These are phyloP conservation scores for Cantharis nigra DNA, from an alignment of 2,888 invertebrate genomes.

Conservation along the genomic window DNA sequence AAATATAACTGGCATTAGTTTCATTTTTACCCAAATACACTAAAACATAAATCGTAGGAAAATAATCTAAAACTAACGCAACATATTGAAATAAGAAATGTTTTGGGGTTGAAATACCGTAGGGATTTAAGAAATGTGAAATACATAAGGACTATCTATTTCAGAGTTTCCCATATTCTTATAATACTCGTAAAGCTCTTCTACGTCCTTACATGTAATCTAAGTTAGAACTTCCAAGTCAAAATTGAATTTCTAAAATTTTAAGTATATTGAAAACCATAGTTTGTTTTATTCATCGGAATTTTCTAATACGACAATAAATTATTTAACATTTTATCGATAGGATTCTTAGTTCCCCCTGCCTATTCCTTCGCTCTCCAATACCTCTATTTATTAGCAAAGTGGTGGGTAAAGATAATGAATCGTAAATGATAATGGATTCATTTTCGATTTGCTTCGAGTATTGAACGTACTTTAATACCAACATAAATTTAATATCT, in stretches of 20 bases:
- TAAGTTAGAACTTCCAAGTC: conserved; percentile 21
- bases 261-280: conserved; percentile 18
- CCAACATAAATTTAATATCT: background rate
- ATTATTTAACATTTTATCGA: conserved; percentile 14
- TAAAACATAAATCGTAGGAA: conserved; percentile 25
- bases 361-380: background rate
- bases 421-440: background rate
- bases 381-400: background rate
- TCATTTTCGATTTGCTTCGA: background rate
- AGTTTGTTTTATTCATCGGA: conserved; percentile 21
- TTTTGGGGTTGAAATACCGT: conserved; percentile 32
- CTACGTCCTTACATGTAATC: conserved; percentile 29
- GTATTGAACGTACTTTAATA: background rate
- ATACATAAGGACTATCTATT: conserved; percentile 43
- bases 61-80: conserved; percentile 31
- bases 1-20: conserved; percentile 34
- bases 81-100: conserved; percentile 33
- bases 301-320: conserved; percentile 10
- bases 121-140: conserved; percentile 42
- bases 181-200: conserved; percentile 35
- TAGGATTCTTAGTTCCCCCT: background rate
- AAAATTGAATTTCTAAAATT: conserved; percentile 41
- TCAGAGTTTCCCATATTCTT: conserved; percentile 40
- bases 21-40: conserved; percentile 14
- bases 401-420: background rate